These are phyloP conservation scores for Zoanthus sociatus DNA, from an alignment of 92 coral and sea anemone species.

Conservation along the genomic window DNA sequence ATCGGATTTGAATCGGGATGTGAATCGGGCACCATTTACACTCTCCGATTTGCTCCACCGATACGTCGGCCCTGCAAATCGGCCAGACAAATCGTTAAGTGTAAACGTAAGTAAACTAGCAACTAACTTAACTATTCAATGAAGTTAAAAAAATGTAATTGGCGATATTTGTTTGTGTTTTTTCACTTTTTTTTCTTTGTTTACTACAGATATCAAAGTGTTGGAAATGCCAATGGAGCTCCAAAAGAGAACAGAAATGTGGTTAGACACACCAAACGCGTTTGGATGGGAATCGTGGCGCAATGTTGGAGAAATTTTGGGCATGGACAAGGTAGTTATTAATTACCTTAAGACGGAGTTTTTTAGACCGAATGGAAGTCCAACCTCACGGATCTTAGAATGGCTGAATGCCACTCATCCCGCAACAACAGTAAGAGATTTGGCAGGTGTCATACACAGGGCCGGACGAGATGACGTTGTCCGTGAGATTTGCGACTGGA, in stretches of 20 bases:
- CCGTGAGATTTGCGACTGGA: background rate
- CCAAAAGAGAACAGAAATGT: background rate
- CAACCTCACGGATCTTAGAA: conserved; percentile 15
- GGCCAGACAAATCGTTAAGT: no score
- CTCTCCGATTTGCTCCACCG: no score
- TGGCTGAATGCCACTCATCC: background rate
- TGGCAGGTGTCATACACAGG: background rate
- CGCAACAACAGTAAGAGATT: background rate
- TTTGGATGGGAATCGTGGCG: background rate
- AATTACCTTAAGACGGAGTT: background rate
- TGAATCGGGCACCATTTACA: no score
- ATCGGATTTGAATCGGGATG: no score
- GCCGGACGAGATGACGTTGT: conserved; percentile 12
- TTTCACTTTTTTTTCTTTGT: background rate
- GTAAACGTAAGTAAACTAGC: no score
- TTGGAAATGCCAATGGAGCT: background rate
- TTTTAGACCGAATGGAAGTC: background rate
- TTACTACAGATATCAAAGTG: background rate
- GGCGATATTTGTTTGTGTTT: background rate
- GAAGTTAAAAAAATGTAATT: no score
- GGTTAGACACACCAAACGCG: conserved; percentile 7
- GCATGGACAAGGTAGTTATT: conserved; percentile 3
- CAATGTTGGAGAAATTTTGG: conserved; percentile 14
- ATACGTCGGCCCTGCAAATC: no score
- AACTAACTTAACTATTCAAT: no score